phyloP scores from a whole-genome alignment of 2,113 vertebrate genomes.

The Alectura lathami region DNA sequence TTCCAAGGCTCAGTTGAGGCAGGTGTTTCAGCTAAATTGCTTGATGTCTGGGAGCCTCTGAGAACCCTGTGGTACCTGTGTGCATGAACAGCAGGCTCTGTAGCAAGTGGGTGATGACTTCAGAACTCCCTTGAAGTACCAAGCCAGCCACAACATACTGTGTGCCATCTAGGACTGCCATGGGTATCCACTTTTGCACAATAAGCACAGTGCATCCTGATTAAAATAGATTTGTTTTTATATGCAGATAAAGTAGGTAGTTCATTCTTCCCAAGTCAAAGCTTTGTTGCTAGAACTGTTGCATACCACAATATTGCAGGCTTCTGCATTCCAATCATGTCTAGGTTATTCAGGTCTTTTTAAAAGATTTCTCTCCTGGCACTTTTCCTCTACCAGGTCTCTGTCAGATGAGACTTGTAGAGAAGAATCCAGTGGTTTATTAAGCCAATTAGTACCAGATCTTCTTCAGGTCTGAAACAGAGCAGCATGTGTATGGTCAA shows the following conservation, averaged over 20 bases:
- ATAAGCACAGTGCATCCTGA: not conserved
- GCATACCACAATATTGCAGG: not conserved
- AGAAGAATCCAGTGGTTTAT: not conserved
- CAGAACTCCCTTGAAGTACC: not conserved
- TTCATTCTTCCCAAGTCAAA: not conserved
- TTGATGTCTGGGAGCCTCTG: not conserved
- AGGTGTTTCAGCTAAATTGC: not conserved
- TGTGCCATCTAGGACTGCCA: not conserved
- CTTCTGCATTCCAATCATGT: not conserved
- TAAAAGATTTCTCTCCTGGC: rapidly evolving
- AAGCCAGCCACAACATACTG: no score
- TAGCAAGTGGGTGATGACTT: not conserved
- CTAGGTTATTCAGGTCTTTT: not conserved
- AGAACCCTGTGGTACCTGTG: not conserved
- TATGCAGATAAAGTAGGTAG: not conserved
- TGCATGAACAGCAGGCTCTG: not conserved
- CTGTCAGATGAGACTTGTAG: not conserved
- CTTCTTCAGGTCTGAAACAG: not conserved
- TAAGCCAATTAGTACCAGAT: not conserved
- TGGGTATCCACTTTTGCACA: not conserved
- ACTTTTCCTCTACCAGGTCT: not conserved
- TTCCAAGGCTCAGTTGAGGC: not conserved
- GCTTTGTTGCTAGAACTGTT: not conserved
- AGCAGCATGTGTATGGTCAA: not conserved
- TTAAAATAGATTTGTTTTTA: not conserved